Evolutionary conservation across 2,797 vertebrate genomes (phyloP), one percentile per base, ranked within the genome.

Genomic region (Acrossocheilus fasciatus): DNA sequence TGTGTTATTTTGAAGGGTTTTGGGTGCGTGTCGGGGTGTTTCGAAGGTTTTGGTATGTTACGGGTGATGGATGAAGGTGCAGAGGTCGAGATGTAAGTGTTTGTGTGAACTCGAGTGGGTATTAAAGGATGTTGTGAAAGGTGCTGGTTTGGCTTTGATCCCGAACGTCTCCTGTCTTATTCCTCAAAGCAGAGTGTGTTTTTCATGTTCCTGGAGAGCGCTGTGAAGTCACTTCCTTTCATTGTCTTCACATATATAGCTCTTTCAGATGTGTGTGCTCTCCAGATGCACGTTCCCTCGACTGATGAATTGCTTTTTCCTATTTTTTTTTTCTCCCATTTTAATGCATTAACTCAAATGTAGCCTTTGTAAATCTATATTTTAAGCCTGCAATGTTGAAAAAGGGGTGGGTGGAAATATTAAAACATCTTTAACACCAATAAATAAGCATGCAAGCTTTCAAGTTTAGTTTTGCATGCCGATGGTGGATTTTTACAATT

Each of bases 211-310:
- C 6, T 30, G 59, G 59, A 64, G 26, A 12, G 12, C 5, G n/a
- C 79, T 81, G 45, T 54, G 23, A 70, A 54, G 80, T 69, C 79
- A 69, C 64, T 81, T 69, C 12, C 45, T 69, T 14, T 34, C 17
- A 47, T 80, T 34, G 78, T 73, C 23, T 59, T n/a, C 34, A 15
- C n/a, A n/a, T 6, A 20, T 47, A 18, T 66, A 23, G 12, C 36
- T 12, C 39, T 45, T 80, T 79, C 15, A 50, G 15, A 18, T 74
- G 45, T 18, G 43, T n/a, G 26, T 66, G 26, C 7, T n/a, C 20
- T 6, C 10, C 26, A n/a, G 36, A 36, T 17, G n/a, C 41, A 43
- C 52, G 18, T 39, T 26, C 68, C 7, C 30, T 70, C 7, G 15
- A 52, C 14, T 69, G 4, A 6, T 69, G 14, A 43, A 26, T 62